Evolutionary conservation across 2,797 vertebrate genomes (phyloP).

Genomic region (Danio aesculapii): DNA sequence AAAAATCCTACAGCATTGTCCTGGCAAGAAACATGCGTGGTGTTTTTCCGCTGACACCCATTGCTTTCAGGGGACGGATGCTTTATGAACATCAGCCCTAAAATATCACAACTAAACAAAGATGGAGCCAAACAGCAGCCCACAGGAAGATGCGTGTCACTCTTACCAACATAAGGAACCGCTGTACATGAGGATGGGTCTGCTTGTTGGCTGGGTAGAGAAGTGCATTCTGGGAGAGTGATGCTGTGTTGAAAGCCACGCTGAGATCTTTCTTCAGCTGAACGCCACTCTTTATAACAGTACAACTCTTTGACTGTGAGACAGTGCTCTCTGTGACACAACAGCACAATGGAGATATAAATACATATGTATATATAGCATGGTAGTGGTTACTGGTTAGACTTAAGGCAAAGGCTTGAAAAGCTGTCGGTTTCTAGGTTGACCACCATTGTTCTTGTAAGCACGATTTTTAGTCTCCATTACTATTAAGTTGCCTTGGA

Average conservation of each 20-base stretch:
- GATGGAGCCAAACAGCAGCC: neutral
- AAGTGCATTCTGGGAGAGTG: constrained; percentile 84
- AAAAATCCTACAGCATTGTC: constrained; percentile 29
- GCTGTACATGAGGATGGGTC: constrained; percentile 83
- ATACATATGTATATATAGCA: neutral
- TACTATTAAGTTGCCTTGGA: neutral
- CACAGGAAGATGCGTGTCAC: neutral
- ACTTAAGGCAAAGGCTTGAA: neutral
- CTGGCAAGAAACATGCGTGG: constrained; percentile 9
- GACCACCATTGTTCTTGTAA: constrained; percentile 11
- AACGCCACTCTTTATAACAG: constrained; percentile 92
- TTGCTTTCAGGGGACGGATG: constrained; percentile 5
- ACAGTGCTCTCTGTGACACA: constrained; percentile 89
- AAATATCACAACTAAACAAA: constrained; percentile 30
- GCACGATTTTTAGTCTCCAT: constrained; percentile 5
- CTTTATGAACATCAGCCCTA: constrained; percentile 14
- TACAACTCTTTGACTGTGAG: constrained; percentile 94
- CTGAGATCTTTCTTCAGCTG: constrained; percentile 80
- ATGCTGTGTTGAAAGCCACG: constrained; percentile 72
- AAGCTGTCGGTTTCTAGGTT: neutral
- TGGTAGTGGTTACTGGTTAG: neutral
- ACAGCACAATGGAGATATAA: neutral
- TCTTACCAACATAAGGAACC: constrained; percentile 90
- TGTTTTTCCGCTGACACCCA: constrained; percentile 1
- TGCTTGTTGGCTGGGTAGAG: constrained; percentile 85